Evolutionary conservation across 1,140 invertebrate species (phyloP).

Genomic region (Bombyx mori): ASM3026992v2 NC_085116.1:8005001-8005500

Average conservation of each 20-base stretch:
- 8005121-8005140: conserved; percentile 97
- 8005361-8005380: too few relatives aligned
- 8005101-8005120: conserved; percentile 83
- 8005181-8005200: conserved; percentile 95
- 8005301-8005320: too few relatives aligned
- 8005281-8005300: too few relatives aligned
- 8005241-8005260: conserved; percentile 71
- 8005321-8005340: too few relatives aligned
- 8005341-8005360: too few relatives aligned
- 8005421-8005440: neutral
- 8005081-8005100: conserved; percentile 78
- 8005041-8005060: conserved; percentile 85
- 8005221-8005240: conserved; percentile 89
- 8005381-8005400: too few relatives aligned
- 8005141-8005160: conserved; percentile 78
- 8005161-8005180: conserved; percentile 88
- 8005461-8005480: too few relatives aligned
- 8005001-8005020: neutral
- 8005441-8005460: too few relatives aligned
- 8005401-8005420: neutral
- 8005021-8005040: conserved; percentile 84
- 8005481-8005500: too few relatives aligned
- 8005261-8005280: too few relatives aligned
- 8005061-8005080: conserved; percentile 93
- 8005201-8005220: conserved; percentile 94